phyloP scores from a whole-genome alignment of 2,888 invertebrate species.

The Drosophila nigricruria region DNA sequence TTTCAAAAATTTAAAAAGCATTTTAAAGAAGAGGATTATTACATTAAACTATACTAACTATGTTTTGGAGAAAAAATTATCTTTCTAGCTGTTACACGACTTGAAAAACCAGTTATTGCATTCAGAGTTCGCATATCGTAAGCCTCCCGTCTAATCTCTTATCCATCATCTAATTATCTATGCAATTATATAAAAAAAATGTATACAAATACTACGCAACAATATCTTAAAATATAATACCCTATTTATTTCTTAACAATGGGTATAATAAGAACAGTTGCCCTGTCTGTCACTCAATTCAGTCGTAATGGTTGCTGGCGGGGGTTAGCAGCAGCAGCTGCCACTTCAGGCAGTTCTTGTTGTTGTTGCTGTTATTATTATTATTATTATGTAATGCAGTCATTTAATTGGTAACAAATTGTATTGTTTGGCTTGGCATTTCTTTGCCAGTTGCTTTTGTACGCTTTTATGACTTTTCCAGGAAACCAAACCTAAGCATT shows the following conservation, averaged over 20 bases:
- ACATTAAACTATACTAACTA: no score
- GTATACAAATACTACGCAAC: background rate
- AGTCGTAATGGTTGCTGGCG: constrained; percentile 11
- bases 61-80: background rate
- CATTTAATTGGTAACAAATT: constrained; percentile 82
- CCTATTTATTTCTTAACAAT: background rate
- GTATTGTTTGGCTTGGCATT: constrained; percentile 71
- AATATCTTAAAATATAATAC: background rate
- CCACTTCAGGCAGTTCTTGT: constrained; percentile 34
- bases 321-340: constrained; percentile 34
- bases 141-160: background rate
- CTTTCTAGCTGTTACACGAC: background rate
- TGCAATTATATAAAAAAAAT: background rate
- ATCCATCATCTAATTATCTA: background rate
- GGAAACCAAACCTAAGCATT: constrained; percentile 61
- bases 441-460: constrained; percentile 50
- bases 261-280: constrained; percentile 35
- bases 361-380: constrained; percentile 54
- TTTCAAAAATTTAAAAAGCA: background rate
- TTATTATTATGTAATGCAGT: constrained; percentile 77
- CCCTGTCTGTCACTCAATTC: constrained; percentile 68
- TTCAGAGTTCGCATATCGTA: no score
- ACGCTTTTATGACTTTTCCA: constrained; percentile 75
- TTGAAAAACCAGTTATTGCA: background rate
- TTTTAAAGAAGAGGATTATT: background rate